Base-by-base conservation (phyloP, 2,113 vertebrate genomes). In the Nannobrachium achirus region DNA sequence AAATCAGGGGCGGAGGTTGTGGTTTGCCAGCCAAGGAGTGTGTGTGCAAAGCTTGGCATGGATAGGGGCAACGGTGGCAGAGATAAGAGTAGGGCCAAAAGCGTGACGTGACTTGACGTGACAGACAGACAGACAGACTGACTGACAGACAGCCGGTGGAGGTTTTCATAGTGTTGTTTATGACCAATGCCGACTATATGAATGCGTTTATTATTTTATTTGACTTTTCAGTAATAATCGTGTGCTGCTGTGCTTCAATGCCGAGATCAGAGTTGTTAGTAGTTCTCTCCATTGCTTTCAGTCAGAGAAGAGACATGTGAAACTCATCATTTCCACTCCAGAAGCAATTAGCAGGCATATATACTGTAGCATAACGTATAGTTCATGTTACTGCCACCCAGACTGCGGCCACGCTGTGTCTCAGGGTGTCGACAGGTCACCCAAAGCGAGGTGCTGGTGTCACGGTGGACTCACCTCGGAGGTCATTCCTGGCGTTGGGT, bases 401-500 rank as follows among this genome's bases (percentile, higher is more conserved):
- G 9, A 58, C 9, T 7, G 51, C 49, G 3, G 11, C 42, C 5
- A 16, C 14, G 7, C 19, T 0, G 19, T 11, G 38, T 15, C 51
- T 6, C 16, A 25, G 2, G 9, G 5, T 38, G 53, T 7, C 8
- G 7, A 38, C n/a, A 14, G 38, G 10, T 11, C 0, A 10, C 33
- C 25, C 10, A n/a, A 1, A 4, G 10, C 18, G 0, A 18, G 0
- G 9, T 16, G 49, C 61, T 6, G 66, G 56, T 4, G n/a, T 20
- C 42, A 14, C 25, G 2, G 42, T 9, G 38, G 0, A 62, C 84
- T 74, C 86, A 99, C 98, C 97, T 95, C 96, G 93, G 71, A 97
- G 93, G 79, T 98, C 97, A 0, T 94, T 93, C 45, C 96, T 92
- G 87, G 81, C 92, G 71, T 94, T 95, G 67, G 95, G 91, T 2